Evolutionary conservation across 1,140 invertebrate genomes (phyloP).

Genomic region (Bombus breviceps): DNA sequence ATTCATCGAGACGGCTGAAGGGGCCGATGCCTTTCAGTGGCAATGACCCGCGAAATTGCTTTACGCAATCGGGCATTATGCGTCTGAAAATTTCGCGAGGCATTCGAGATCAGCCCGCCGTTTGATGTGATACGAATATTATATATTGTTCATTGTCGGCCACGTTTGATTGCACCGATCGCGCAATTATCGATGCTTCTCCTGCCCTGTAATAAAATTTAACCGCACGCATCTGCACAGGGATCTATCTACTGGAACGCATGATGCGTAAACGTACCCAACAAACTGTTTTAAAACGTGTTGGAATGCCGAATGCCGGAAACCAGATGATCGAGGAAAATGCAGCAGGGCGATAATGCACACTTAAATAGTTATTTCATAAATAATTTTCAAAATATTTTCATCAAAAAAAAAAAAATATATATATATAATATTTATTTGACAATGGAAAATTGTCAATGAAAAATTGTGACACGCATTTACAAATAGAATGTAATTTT

Average conservation of each 20-base stretch:
- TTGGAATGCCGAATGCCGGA: not conserved
- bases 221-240: conserved; percentile 31
- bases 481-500: too few relatives aligned
- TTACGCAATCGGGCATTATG: conserved; percentile 72
- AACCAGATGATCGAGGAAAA: not conserved
- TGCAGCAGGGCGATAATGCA: too few relatives aligned
- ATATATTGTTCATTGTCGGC: conserved; percentile 60
- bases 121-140: conserved; percentile 70
- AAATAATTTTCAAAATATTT: too few relatives aligned
- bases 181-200: conserved; percentile 59
- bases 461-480: too few relatives aligned
- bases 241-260: not conserved
- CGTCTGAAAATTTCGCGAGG: conserved; percentile 67
- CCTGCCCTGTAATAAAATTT: conserved; percentile 57
- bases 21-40: conserved; percentile 57
- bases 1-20: conserved; percentile 29
- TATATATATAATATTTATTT: too few relatives aligned
- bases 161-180: conserved; percentile 65
- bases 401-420: too few relatives aligned
- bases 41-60: conserved; percentile 75
- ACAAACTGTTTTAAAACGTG: conserved; percentile 23
- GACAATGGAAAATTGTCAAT: too few relatives aligned
- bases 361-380: too few relatives aligned
- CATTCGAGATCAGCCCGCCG: conserved; percentile 54
- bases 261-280: not conserved